Percentiles rank a stretch among this genome's conserved stretches.
Conservation (phyloP, 1,140 invertebrate species). For the Hetaerina americana region DNA sequence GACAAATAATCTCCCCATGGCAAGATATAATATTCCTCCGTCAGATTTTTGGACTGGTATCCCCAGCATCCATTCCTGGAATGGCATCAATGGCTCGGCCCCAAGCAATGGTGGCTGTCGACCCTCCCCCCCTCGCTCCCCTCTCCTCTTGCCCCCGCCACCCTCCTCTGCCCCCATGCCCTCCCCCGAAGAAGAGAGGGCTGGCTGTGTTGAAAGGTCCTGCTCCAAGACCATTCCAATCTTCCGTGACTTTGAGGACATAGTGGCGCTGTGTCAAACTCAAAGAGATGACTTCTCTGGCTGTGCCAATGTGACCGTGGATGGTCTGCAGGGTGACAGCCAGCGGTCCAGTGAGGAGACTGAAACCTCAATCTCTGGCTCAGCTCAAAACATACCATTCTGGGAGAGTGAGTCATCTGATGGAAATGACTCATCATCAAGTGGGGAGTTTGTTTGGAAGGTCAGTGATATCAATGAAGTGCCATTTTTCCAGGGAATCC, state of each 20-base stretch:
- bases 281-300: too few species aligned
- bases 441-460: slow-evolving; percentile 65
- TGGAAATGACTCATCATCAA: slow-evolving; percentile 40
- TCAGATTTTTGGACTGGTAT: not conserved
- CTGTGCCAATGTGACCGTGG: too few species aligned
- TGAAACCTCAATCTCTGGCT: too few species aligned
- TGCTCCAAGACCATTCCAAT: not conserved
- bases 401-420: slow-evolving; percentile 25
- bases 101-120: not conserved
- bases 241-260: not conserved
- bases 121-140: not conserved
- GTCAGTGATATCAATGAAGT: too few species aligned
- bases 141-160: not conserved
- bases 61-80: too few species aligned
- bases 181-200: slow-evolving; percentile 19
- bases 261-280: not conserved
- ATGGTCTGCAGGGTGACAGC: not conserved
- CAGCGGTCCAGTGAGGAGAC: too few species aligned
- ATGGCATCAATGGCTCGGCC: too few species aligned
- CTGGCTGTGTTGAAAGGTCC: not conserved
- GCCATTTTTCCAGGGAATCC: too few species aligned
- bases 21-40: not conserved
- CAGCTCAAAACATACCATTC: slow-evolving; percentile 27
- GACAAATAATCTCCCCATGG: too few species aligned
- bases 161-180: slow-evolving; percentile 18